Evolutionary conservation across 2,888 invertebrate genomes (phyloP).

Genomic region (Cheilosia soror): DNA sequence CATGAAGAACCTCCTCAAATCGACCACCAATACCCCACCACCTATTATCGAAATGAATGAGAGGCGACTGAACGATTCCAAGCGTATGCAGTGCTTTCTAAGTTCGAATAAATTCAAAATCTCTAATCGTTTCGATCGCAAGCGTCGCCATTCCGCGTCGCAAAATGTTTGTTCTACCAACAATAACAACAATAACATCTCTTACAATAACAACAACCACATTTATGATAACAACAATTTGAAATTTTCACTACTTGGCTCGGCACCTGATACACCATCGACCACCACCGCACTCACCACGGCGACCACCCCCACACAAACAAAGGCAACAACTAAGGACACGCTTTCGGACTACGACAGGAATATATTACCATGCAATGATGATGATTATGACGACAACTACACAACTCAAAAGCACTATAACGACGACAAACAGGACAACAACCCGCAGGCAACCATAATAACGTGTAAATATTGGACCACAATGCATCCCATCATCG

Average conservation of each 20-base stretch:
- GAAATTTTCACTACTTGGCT: conserved; percentile 52
- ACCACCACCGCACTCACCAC: conserved; percentile 18
- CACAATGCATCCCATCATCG: conserved; percentile 77
- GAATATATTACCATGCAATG: conserved; percentile 50
- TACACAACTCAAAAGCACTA: conserved; percentile 32
- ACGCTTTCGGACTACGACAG: conserved; percentile 60
- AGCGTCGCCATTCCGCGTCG: conserved; percentile 86
- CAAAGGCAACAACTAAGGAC: conserved; percentile 64
- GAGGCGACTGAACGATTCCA: conserved; percentile 63
- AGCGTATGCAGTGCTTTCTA: conserved; percentile 76
- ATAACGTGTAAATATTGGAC: conserved; percentile 81
- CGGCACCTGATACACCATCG: conserved; percentile 37
- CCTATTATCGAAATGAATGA: conserved; percentile 67
- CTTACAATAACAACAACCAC: conserved; percentile 76
- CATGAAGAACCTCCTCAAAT: conserved; percentile 69
- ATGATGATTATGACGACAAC: conserved; percentile 41
- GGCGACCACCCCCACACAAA: conserved; percentile 15
- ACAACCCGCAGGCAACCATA: conserved; percentile 76
- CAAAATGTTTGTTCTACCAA: conserved; percentile 77
- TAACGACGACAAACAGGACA: conserved; percentile 41
- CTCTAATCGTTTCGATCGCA: conserved; percentile 84
- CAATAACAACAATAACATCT: conserved; percentile 68
- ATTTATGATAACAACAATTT: conserved; percentile 77
- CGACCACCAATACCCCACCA: conserved; percentile 21
- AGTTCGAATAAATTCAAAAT: conserved; percentile 76